Percentiles rank a stretch among this genome's conserved stretches.
Evolutionary conservation across 2,797 vertebrate genomes (phyloP).

Genomic region (Steatocranus sp.): DNA sequence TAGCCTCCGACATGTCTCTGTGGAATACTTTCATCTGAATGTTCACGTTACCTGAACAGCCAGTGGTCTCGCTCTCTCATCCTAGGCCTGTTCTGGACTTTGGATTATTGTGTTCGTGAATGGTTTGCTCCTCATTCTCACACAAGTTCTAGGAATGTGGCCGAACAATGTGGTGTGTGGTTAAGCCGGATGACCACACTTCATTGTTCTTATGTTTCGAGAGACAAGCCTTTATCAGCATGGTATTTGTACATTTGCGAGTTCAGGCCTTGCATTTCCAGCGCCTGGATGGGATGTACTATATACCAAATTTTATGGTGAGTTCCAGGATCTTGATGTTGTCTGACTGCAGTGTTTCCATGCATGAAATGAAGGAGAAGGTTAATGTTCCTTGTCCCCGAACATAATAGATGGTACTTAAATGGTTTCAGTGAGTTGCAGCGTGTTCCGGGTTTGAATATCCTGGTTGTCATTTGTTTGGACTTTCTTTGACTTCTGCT

Average conservation of each 20-base stretch:
- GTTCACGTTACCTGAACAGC: neutral
- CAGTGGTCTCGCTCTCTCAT: neutral
- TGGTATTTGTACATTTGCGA: neutral
- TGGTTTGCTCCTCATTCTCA: neutral
- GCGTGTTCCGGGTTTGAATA: neutral
- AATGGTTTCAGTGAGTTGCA: neutral
- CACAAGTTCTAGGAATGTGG: neutral
- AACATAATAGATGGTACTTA: neutral
- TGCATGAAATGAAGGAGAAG: neutral
- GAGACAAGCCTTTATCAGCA: neutral
- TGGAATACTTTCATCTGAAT: neutral
- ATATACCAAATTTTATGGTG: neutral
- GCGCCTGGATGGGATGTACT: neutral
- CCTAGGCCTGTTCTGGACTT: neutral
- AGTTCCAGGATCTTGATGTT: neutral
- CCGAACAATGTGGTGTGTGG: neutral
- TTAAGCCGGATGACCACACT: neutral
- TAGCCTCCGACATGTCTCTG: neutral
- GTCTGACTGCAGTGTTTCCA: neutral
- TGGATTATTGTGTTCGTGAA: neutral
- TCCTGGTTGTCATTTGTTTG: neutral
- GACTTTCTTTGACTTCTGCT: neutral
- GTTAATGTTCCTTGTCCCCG: neutral
- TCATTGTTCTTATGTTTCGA: neutral
- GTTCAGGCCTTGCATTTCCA: neutral